Conservation (phyloP, 2,797 vertebrate genomes). For the Octomys mimax region DNA sequence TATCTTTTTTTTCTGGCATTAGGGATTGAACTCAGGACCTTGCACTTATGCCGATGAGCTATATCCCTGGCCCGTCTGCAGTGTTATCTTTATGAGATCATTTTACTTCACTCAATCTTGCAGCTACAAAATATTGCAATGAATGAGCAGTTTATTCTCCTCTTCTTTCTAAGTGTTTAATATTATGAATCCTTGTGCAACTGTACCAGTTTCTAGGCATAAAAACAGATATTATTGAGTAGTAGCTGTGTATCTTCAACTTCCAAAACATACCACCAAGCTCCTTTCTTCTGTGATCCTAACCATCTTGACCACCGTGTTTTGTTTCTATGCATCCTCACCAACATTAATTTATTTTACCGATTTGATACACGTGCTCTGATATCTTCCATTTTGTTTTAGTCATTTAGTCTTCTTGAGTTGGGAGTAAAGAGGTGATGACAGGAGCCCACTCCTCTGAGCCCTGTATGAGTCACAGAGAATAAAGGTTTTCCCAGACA, state of each 20-base stretch:
- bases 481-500: background rate
- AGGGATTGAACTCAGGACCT: no score
- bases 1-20: background rate
- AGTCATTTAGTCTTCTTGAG: conserved; percentile 9
- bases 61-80: background rate
- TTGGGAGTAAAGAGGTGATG: conserved; percentile 3
- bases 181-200: background rate
- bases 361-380: background rate
- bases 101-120: conserved; percentile 11
- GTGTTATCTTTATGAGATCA: background rate
- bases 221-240: background rate
- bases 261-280: background rate
- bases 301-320: background rate
- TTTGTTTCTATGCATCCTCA: background rate
- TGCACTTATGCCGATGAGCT: no score
- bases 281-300: background rate
- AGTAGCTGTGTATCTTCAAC: background rate
- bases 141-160: background rate
- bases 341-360: background rate
- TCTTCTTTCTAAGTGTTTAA: background rate
- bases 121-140: background rate
- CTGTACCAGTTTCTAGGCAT: background rate
- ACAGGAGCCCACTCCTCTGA: background rate
- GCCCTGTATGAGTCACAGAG: background rate
- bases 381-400: background rate